A percentile compares a stretch with the other conserved stretches of the same genome.
Conservation (phyloP, 2,888 invertebrate genomes). For the Andrena camellia region DNA sequence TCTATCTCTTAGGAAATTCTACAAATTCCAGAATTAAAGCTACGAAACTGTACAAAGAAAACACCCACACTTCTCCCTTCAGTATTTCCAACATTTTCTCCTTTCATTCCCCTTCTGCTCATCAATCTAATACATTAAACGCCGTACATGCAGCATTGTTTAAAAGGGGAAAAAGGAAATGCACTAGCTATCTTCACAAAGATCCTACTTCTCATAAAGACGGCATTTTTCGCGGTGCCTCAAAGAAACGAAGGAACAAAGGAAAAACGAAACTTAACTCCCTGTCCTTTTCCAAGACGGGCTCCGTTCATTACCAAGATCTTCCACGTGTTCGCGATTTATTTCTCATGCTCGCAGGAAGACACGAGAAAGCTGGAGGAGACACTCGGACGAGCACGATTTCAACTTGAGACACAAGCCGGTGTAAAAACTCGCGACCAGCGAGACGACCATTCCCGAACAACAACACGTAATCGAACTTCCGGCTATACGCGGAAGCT, state of each 20-base stretch:
- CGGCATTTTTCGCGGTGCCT: not conserved
- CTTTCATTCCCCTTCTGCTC: too few relatives aligned
- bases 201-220: not conserved
- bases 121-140: too few relatives aligned
- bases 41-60: too few relatives aligned
- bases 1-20: not conserved
- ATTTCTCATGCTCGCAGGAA: not conserved
- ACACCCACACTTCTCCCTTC: too few relatives aligned
- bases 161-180: not conserved
- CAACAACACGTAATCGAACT: constrained; percentile 17
- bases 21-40: not conserved
- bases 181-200: not conserved
- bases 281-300: not conserved
- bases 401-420: not conserved
- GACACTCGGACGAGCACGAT: constrained; percentile 8
- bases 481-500: not conserved
- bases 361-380: not conserved
- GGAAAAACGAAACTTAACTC: not conserved
- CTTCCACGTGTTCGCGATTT: not conserved
- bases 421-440: constrained; percentile 9
- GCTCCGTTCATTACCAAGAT: constrained; percentile 8
- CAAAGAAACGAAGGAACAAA: not conserved
- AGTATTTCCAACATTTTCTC: too few relatives aligned
- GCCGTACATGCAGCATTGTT: too few relatives aligned
- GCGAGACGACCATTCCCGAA: not conserved